A percentile compares a stretch with the other conserved stretches of the same genome.
Conservation (phyloP, 2,888 invertebrate genomes). For the Callimorpha dominula region DNA sequence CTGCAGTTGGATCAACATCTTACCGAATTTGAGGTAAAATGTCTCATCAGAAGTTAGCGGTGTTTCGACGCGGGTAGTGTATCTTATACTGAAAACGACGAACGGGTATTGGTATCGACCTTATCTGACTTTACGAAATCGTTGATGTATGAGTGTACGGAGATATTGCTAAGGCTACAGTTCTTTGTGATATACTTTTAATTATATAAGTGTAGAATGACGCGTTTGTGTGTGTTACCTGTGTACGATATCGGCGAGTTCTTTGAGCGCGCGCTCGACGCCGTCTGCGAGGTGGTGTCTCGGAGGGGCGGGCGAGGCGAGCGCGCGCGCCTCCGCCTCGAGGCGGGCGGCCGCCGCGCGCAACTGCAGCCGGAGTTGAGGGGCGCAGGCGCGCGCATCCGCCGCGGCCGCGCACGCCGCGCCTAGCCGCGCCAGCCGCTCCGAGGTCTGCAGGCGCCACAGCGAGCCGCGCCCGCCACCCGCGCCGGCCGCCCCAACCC, state of each 20-base stretch:
- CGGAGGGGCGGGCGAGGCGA: conserved; percentile 74
- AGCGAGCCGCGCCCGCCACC: conserved; percentile 74
- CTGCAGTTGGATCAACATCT: no score
- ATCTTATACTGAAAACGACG: no score
- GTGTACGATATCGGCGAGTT: conserved; percentile 91
- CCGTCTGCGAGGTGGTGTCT: conserved; percentile 90
- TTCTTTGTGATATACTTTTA: no score
- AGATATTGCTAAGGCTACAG: no score
- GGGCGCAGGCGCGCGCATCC: conserved; percentile 91
- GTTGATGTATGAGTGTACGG: no score
- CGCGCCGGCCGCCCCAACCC: conserved; percentile 35
- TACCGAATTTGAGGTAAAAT: no score
- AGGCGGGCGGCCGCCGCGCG: conserved; percentile 66
- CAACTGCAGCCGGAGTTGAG: conserved; percentile 82
- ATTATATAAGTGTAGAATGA: no score
- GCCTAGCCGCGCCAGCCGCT: conserved; percentile 91
- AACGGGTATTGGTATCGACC: no score
- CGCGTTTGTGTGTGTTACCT: conserved; percentile 68
- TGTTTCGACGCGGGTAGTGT: no score
- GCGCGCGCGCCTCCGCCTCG: conserved; percentile 76
- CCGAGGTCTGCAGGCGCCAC: conserved; percentile 81
- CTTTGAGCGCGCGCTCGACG: conserved; percentile 80
- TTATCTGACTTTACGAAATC: no score
- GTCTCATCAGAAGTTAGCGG: no score
- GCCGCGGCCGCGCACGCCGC: conserved; percentile 93